These are phyloP conservation scores for Poeciliopsis turneri DNA, from an alignment of 2,797 vertebrate genomes.

Conservation along the genomic window DNA sequence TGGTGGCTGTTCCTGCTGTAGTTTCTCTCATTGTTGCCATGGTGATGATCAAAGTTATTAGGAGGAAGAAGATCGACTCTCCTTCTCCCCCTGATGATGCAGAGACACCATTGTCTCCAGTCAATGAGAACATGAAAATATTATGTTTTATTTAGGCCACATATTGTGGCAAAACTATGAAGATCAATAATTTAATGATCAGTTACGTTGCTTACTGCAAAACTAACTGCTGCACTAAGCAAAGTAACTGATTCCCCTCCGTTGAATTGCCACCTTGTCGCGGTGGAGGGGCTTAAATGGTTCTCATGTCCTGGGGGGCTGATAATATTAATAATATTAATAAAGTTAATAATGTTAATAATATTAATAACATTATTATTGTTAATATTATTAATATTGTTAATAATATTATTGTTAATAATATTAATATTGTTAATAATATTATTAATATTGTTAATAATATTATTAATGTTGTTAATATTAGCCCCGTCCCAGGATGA, in stretches of 20 bases:
- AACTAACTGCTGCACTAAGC: background rate
- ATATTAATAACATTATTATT: too few species aligned
- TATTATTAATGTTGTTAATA: too few species aligned
- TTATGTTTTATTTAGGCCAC: background rate
- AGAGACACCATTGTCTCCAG: background rate
- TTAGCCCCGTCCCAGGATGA: background rate
- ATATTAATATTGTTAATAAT: too few species aligned
- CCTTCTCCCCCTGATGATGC: background rate
- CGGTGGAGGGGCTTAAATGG: background rate
- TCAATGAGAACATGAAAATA: background rate
- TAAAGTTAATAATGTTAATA: too few species aligned
- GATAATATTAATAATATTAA: background rate
- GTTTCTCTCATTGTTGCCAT: too few species aligned
- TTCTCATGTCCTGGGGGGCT: background rate
- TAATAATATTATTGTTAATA: too few species aligned
- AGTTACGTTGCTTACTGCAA: background rate
- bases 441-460: too few species aligned
- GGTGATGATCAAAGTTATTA: background rate
- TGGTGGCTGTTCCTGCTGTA: background rate
- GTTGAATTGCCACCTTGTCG: background rate
- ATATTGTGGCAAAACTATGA: background rate
- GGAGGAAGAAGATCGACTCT: background rate
- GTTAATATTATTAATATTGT: background rate
- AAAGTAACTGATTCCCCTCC: background rate
- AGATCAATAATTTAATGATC: background rate